Base-by-base conservation (phyloP, 2,888 invertebrate species). In the Acleris cristana region DNA sequence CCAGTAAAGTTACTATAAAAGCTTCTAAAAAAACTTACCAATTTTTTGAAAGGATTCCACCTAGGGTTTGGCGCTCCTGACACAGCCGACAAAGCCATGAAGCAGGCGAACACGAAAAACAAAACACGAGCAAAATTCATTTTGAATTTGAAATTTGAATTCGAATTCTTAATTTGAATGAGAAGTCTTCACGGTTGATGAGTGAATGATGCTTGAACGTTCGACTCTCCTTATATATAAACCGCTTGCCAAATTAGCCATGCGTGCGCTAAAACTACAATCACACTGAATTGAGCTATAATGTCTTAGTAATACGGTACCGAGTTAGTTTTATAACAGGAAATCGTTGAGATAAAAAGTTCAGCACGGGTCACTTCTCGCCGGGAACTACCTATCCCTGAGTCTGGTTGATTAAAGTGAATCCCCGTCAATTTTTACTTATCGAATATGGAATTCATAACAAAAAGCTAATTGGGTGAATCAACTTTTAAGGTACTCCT, bases 111-210 rank as follows among this genome's bases (percentile, higher is more conserved):
- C 26, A 82, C 78, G 69, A 85, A 81, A 56, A 85, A 79, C 6
- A 86, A 74, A 45, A 86, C 61, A 55, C 75, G 77, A 5, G 76
- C 68, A 75, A 86, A 84, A 69, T 86, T 84, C 86, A 86, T 86
- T 69, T 75, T 78, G 52, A 70, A 55, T 52, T 30, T 23, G 53
- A 18, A 67, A 62, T 61, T 34, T 10, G 52, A 57, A 52, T 66
- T 66, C 34, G 30, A 66, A 55, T 52, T 56, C 10, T 51, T 14
- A 40, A 40, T 40, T 56, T 5, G 61, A 48, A 61, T 44, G 19
- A 45, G 21, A 8, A 30, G 45, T 23, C 19, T 40, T 58, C 45
- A 53, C 62, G 53, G 52, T 54, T 63, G 67, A 45, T n/a, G 40
- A 67, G 58, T 63, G 67, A 63, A 67, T 67, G 67, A 67, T 58